Conservation (phyloP, 2,113 vertebrate species). For the Zeus faber region DNA sequence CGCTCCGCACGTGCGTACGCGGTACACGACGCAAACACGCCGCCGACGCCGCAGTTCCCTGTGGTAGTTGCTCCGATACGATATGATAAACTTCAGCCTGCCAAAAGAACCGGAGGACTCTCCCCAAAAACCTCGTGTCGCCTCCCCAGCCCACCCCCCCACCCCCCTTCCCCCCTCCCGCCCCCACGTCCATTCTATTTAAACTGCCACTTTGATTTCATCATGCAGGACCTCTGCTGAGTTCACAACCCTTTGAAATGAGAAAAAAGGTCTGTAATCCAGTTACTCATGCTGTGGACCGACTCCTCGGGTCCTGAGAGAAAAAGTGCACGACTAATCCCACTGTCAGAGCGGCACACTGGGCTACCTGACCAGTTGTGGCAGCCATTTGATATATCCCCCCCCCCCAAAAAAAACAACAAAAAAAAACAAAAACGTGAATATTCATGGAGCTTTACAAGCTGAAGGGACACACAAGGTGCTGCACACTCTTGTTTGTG, state of each 20-base stretch:
- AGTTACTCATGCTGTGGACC: slow-evolving; percentile 84
- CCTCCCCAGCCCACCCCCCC: background rate
- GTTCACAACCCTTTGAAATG: slow-evolving; percentile 96
- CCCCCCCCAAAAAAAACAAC: no score
- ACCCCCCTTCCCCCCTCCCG: slow-evolving; percentile 56
- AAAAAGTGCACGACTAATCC: slow-evolving; percentile 83
- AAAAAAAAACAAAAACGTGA: slow-evolving; percentile 49
- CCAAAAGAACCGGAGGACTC: slow-evolving; percentile 73
- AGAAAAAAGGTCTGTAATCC: slow-evolving; percentile 93
- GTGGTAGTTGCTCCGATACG: no score
- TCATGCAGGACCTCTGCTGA: slow-evolving; percentile 91
- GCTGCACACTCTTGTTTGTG: slow-evolving; percentile 25
- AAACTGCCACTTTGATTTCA: slow-evolving; percentile 99
- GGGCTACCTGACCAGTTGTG: slow-evolving; percentile 68
- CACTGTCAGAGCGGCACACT: slow-evolving; percentile 73
- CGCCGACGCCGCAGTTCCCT: no score
- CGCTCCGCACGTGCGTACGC: no score
- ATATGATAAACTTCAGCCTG: no score
- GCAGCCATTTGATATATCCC: slow-evolving; percentile 62
- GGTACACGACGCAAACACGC: no score
- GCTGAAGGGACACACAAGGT: slow-evolving; percentile 34
- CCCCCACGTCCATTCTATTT: slow-evolving; percentile 76
- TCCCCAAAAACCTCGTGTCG: slow-evolving; percentile 73
- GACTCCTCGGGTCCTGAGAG: slow-evolving; percentile 78
- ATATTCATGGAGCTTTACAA: slow-evolving; percentile 17